Evolutionary conservation across 2,113 vertebrate genomes (phyloP).

Genomic region (Orycteropus afer): DNA sequence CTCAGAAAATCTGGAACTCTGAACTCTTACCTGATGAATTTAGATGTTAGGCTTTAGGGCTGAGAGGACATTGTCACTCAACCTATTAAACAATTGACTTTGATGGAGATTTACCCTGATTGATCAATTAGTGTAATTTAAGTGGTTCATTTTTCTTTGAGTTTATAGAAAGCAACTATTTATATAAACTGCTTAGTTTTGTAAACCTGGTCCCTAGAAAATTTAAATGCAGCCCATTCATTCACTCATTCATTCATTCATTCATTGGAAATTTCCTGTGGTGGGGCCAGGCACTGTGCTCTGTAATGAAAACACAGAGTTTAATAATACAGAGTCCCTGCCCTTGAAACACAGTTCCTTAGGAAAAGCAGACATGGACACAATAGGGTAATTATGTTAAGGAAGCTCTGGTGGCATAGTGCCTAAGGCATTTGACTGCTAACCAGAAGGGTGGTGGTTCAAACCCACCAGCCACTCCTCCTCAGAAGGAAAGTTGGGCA

Average conservation of each 20-base stretch:
- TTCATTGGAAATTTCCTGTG: background rate
- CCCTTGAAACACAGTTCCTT: background rate
- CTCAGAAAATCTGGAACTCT: background rate
- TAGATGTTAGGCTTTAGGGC: background rate
- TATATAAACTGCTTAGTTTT: background rate
- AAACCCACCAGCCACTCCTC: too few species aligned
- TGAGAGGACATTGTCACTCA: background rate
- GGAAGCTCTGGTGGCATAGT: too few species aligned
- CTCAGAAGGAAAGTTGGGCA: too few species aligned
- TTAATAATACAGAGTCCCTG: background rate
- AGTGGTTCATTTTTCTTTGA: background rate
- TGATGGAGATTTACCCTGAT: background rate
- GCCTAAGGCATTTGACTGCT: too few species aligned
- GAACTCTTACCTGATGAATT: background rate
- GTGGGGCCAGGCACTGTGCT: background rate
- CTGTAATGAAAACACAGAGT: background rate
- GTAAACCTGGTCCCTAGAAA: background rate
- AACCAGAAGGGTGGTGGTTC: too few species aligned
- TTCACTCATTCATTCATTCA: background rate
- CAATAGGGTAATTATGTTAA: fast-evolving
- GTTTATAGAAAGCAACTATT: background rate
- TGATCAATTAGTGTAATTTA: background rate
- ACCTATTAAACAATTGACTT: background rate
- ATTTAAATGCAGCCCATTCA: background rate
- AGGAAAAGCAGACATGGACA: background rate